These are phyloP conservation scores for Oncorhynchus clarkii DNA, from an alignment of 2,113 vertebrate species.

Conservation along the genomic window DNA sequence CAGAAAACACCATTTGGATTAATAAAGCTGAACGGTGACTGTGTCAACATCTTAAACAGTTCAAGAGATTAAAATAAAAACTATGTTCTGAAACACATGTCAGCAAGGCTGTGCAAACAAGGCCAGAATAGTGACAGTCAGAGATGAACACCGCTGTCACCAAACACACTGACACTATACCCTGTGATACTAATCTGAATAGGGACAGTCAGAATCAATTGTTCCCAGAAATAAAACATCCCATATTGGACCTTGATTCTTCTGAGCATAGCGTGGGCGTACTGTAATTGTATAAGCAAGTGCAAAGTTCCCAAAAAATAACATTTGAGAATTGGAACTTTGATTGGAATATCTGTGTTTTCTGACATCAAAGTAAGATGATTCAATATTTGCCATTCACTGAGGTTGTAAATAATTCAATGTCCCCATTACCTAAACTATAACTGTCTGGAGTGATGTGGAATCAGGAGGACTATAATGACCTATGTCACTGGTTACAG, in stretches of 20 bases:
- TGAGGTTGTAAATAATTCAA: background rate
- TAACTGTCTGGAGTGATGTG: background rate
- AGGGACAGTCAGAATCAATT: conserved; percentile 22
- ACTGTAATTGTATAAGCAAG: conserved; percentile 40
- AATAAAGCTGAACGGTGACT: conserved; percentile 65
- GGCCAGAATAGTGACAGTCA: conserved; percentile 53
- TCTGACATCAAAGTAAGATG: conserved; percentile 6
- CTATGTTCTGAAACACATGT: conserved; percentile 60
- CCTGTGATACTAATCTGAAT: too few species aligned
- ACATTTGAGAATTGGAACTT: conserved; percentile 3
- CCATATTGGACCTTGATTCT: conserved; percentile 54
- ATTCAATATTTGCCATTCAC: conserved; percentile 22
- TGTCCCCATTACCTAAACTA: background rate
- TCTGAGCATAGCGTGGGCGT: conserved; percentile 13
- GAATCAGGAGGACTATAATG: background rate
- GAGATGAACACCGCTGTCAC: conserved; percentile 42
- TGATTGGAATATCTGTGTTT: conserved; percentile 30
- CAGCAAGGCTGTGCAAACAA: conserved; percentile 63
- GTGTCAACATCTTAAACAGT: conserved; percentile 61
- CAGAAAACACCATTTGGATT: conserved; percentile 71
- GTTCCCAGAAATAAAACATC: conserved; percentile 68
- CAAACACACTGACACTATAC: conserved; percentile 3
- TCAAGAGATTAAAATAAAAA: conserved; percentile 58
- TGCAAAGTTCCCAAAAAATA: conserved; percentile 31
- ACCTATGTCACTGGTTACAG: too few species aligned